phyloP scores from a whole-genome alignment of 2,888 invertebrate genomes.

The Drosophila nigritarsus region DNA sequence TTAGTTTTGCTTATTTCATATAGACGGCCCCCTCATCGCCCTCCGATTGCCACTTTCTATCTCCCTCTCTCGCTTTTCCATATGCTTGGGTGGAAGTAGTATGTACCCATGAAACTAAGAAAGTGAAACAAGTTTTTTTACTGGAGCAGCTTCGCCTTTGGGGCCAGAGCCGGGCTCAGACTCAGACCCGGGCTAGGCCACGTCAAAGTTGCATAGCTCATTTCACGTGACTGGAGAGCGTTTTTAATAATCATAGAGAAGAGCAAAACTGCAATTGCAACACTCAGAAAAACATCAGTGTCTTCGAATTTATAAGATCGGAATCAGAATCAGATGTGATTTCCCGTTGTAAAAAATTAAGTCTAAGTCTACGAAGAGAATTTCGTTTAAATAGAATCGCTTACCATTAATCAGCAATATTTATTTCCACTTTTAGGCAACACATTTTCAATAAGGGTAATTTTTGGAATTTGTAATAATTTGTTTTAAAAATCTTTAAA shows the following conservation, averaged over 20 bases:
- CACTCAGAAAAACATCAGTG: constrained; percentile 1
- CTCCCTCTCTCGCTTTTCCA: constrained; percentile 1
- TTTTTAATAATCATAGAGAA: constrained; percentile 61
- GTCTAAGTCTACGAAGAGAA: neutral
- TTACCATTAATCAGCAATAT: neutral
- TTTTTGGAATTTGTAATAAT: neutral
- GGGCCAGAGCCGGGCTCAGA: constrained; percentile 18
- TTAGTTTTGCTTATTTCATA: constrained; percentile 83
- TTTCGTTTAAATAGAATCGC: neutral
- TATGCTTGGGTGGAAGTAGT: neutral
- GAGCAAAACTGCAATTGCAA: constrained; percentile 13
- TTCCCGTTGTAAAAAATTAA: neutral
- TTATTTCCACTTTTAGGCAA: neutral
- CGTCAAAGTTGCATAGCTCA: constrained; percentile 71
- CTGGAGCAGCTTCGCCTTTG: constrained; percentile 17
- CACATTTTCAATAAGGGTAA: neutral
- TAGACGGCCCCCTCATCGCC: constrained; percentile 21
- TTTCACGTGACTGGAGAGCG: constrained; percentile 53
- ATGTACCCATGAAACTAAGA: constrained; percentile 20
- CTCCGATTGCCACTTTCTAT: neutral
- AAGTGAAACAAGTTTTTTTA: constrained; percentile 17
- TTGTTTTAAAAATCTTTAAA: neutral
- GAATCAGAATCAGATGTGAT: neutral
- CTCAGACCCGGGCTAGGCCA: constrained; percentile 39
- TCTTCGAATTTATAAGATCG: neutral